phyloP scores from a whole-genome alignment of 2,797 vertebrate genomes.

The Ceryle rudis region DNA sequence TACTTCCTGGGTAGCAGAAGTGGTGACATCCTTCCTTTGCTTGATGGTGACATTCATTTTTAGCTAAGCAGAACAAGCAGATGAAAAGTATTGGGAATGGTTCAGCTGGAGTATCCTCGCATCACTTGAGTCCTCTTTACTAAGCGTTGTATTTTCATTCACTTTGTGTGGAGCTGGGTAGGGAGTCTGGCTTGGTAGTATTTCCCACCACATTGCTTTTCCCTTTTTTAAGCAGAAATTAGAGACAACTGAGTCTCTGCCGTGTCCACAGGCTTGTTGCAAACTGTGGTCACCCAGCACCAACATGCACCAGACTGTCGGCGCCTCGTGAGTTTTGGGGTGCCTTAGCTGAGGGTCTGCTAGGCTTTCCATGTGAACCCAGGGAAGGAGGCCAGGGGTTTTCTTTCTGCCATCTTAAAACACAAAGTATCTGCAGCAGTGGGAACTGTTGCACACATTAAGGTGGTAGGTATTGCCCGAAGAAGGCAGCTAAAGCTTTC shows the following conservation, averaged over 20 bases:
- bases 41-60: conserved; percentile 80
- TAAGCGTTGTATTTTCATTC: not conserved
- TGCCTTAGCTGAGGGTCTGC: not conserved
- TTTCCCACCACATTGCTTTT: not conserved
- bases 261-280: not conserved
- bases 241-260: not conserved
- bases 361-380: not conserved
- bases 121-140: not conserved
- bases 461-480: not conserved
- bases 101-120: not conserved
- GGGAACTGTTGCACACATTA: not conserved
- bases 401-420: not conserved
- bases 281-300: not conserved
- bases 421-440: rapidly evolving
- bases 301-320: not conserved
- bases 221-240: not conserved
- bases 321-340: not conserved
- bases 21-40: conserved; percentile 85
- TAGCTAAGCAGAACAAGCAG: conserved; percentile 68
- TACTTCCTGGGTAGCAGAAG: conserved; percentile 81
- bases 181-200: not conserved
- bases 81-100: not conserved
- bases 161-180: not conserved
- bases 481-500: not conserved
- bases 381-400: not conserved